Conservation (phyloP, 1,140 invertebrate species). For the Periplaneta americana region DNA sequence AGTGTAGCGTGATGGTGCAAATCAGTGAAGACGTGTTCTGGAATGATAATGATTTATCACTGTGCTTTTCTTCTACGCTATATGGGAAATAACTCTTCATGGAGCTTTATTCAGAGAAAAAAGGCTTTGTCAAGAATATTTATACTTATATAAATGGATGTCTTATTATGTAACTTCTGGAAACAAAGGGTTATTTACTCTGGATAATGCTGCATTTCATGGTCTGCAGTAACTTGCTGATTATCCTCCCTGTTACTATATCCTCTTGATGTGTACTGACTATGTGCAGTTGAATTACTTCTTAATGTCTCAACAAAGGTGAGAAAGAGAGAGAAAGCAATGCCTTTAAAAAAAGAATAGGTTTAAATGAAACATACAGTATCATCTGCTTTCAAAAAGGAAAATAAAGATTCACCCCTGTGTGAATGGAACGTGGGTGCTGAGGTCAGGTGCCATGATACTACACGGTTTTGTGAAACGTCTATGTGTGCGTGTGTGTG, state of each 20-base stretch:
- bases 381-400: neutral
- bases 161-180: neutral
- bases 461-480: neutral
- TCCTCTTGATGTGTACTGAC: neutral
- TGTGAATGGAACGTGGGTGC: neutral
- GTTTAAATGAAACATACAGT: neutral
- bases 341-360: neutral
- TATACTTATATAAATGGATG: neutral
- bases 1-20: neutral
- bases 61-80: neutral
- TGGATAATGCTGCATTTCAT: neutral
- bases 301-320: neutral
- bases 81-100: neutral
- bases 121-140: neutral
- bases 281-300: neutral
- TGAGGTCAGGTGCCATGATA: neutral
- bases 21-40: neutral
- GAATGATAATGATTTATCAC: neutral
- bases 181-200: neutral
- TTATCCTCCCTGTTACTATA: neutral
- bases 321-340: neutral
- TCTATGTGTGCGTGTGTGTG: neutral
- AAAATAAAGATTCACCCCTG: neutral
- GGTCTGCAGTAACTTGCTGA: conserved; percentile 8
- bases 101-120: neutral